Percentiles rank a stretch among this genome's conserved stretches.
phyloP scores from a whole-genome alignment of 2,888 invertebrate genomes.

The Stomorhina lunata region DNA sequence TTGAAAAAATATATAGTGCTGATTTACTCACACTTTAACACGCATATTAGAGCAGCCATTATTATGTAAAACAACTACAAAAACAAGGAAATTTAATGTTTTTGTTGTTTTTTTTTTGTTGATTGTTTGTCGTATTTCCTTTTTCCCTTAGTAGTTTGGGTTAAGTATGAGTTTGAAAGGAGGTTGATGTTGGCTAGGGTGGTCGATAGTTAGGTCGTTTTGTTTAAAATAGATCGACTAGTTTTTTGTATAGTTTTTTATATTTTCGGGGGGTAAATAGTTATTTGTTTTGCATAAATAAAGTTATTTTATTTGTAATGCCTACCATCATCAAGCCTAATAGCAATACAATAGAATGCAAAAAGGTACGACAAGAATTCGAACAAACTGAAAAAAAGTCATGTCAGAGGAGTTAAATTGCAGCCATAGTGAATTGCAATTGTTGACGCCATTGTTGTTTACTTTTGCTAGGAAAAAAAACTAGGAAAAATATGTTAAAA shows the following conservation, averaged over 20 bases:
- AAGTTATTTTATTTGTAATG: constrained; percentile 62
- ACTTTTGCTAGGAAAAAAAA: constrained; percentile 19
- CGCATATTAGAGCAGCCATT: constrained; percentile 66
- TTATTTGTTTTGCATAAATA: constrained; percentile 61
- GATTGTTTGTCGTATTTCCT: background rate
- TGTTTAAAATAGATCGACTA: background rate
- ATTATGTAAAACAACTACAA: constrained; percentile 57
- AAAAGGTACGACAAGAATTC: constrained; percentile 2
- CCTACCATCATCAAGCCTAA: constrained; percentile 54
- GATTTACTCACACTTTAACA: constrained; percentile 64
- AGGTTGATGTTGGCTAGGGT: too few relatives aligned
- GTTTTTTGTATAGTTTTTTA: background rate
- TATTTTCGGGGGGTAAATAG: constrained; percentile 27
- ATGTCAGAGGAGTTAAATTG: constrained; percentile 61
- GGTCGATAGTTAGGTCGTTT: background rate
- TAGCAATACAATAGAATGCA: constrained; percentile 22
- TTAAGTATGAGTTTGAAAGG: too few relatives aligned
- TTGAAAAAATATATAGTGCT: constrained; percentile 51
- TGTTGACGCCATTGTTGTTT: constrained; percentile 62
- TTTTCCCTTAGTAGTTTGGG: background rate
- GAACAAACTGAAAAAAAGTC: background rate
- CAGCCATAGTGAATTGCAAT: constrained; percentile 50
- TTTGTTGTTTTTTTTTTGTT: constrained; percentile 20
- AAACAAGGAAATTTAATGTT: constrained; percentile 30
- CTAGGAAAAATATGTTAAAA: background rate